Conservation (phyloP, 2,888 invertebrate genomes). For the Pterostichus madidus region DNA sequence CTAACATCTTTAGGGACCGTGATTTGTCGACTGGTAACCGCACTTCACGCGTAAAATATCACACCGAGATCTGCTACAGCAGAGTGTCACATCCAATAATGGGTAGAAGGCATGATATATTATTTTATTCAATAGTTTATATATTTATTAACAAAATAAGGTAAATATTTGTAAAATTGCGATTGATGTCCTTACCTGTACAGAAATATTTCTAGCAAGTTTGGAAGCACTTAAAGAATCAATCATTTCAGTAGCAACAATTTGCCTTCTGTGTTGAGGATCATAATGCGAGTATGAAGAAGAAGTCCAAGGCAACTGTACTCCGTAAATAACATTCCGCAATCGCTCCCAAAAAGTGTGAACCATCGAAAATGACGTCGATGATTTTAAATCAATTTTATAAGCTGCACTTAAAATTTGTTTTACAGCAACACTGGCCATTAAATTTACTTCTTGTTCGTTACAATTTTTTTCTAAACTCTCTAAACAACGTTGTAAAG, state of each 20-base stretch:
- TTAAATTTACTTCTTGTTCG: conserved; percentile 78
- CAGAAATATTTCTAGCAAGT: conserved; percentile 85
- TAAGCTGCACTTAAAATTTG: conserved; percentile 88
- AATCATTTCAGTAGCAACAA: conserved; percentile 85
- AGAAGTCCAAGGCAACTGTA: conserved; percentile 82
- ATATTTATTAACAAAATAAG: not conserved
- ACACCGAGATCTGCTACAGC: no score
- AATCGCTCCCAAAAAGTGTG: conserved; percentile 83
- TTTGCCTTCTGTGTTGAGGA: conserved; percentile 85
- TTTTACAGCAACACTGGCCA: conserved; percentile 86
- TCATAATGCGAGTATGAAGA: conserved; percentile 74
- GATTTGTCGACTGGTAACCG: no score
- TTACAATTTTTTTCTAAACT: conserved; percentile 82
- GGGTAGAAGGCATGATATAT: no score
- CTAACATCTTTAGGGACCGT: no score
- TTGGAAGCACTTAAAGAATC: conserved; percentile 85
- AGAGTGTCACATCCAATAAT: no score
- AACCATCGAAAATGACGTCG: conserved; percentile 82
- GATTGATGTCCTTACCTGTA: conserved; percentile 75
- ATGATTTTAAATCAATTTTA: conserved; percentile 85
- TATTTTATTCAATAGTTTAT: not conserved
- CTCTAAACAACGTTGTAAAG: conserved; percentile 86
- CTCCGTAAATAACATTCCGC: conserved; percentile 82
- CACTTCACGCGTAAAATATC: no score
- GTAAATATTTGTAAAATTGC: no score